Conservation (phyloP, 2,888 invertebrate genomes). For the Syritta pipiens region DNA sequence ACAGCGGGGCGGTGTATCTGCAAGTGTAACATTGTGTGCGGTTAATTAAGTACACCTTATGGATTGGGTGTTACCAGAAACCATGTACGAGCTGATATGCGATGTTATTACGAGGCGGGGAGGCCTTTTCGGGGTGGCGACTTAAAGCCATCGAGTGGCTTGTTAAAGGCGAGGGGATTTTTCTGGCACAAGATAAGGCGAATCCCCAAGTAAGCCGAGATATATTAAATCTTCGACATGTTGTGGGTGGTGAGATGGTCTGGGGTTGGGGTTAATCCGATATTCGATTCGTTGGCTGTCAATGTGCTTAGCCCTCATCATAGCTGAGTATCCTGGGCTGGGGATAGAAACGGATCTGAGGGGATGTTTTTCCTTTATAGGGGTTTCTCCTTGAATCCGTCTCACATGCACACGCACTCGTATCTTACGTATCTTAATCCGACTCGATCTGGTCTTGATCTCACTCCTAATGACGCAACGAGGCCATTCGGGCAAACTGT, state of each 20-base stretch:
- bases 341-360: conserved; percentile 23
- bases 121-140: no score
- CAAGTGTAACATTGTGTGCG: conserved; percentile 61
- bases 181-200: no score
- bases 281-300: conserved; percentile 37
- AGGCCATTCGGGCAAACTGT: neutral
- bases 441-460: no score
- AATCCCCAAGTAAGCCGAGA: neutral
- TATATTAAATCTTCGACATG: conserved; percentile 1
- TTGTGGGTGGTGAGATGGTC: neutral
- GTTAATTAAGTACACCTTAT: conserved; percentile 71
- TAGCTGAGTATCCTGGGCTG: conserved; percentile 1
- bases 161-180: no score
- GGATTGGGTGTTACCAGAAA: conserved; percentile 69
- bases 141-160: no score
- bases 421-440: no score
- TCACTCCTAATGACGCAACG: no score
- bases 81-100: conserved; percentile 57
- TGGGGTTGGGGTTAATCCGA: conserved; percentile 15
- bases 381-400: no score
- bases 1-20: conserved; percentile 9
- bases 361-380: neutral
- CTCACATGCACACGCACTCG: no score
- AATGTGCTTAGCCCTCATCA: conserved; percentile 44
- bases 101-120: conserved; percentile 47